These are phyloP conservation scores for Tineola bisselliella DNA, from an alignment of 2,888 invertebrate genomes.

Conservation along the genomic window DNA sequence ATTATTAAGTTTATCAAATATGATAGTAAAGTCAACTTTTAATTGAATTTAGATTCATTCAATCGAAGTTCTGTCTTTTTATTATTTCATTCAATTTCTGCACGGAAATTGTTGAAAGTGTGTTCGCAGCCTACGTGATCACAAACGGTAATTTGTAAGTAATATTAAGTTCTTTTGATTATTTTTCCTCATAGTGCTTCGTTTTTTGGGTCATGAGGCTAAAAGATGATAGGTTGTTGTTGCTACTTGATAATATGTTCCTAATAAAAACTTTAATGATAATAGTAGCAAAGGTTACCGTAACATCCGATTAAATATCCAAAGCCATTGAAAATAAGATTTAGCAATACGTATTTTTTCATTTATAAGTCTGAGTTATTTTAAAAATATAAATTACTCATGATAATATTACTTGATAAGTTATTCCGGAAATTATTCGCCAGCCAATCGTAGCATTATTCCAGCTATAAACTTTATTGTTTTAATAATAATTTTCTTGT, in stretches of 20 bases:
- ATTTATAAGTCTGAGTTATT: background rate
- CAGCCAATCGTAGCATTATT: too few relatives aligned
- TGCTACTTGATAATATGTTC: slow-evolving; percentile 43
- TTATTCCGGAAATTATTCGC: background rate
- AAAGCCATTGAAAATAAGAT: slow-evolving; percentile 17
- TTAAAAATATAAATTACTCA: background rate
- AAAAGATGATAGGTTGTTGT: slow-evolving; percentile 47
- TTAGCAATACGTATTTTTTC: slow-evolving; percentile 16
- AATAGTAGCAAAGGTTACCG: slow-evolving; percentile 60
- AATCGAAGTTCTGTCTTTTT: too few relatives aligned
- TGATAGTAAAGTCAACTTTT: too few relatives aligned
- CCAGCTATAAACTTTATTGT: too few relatives aligned
- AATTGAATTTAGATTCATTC: too few relatives aligned
- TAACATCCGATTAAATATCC: slow-evolving; percentile 44
- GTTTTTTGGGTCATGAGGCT: slow-evolving; percentile 63
- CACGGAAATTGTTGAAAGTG: too few relatives aligned
- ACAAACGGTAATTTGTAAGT: too few relatives aligned
- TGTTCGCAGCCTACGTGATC: too few relatives aligned
- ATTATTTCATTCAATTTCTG: too few relatives aligned
- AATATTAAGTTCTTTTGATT: background rate
- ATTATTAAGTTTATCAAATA: too few relatives aligned
- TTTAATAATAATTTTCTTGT: too few relatives aligned
- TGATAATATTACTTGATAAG: background rate
- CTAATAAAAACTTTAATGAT: slow-evolving; percentile 53
- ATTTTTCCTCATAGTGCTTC: background rate